phyloP scores from a whole-genome alignment of 2,888 invertebrate species.

The Drosophila fungiperda region DNA sequence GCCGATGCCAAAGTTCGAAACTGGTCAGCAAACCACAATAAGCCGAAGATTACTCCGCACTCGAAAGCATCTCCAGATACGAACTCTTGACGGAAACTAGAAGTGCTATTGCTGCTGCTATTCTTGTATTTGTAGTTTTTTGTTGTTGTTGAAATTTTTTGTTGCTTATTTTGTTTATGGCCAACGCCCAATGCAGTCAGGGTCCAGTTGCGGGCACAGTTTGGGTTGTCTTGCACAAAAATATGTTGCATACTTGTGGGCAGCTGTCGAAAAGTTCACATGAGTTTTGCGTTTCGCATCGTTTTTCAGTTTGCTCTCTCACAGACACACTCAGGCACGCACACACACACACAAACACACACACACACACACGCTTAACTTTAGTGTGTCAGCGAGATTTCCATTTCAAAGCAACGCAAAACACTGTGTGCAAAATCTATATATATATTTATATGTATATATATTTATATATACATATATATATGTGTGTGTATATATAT shows the following conservation, averaged over 20 bases:
- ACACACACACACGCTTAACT: conserved; percentile 26
- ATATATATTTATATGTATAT: not conserved
- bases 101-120: conserved; percentile 15
- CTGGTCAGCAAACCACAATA: conserved; percentile 74
- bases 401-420: conserved; percentile 65
- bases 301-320: conserved; percentile 3
- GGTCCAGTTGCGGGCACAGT: conserved; percentile 50
- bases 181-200: conserved; percentile 38
- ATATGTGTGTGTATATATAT: not conserved
- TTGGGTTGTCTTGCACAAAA: conserved; percentile 45
- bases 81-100: conserved; percentile 31
- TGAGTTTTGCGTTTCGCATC: conserved; percentile 5
- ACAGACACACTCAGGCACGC: not conserved
- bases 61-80: conserved; percentile 25
- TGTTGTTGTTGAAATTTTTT: conserved; percentile 5
- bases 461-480: not conserved
- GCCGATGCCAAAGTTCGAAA: conserved; percentile 66
- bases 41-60: conserved; percentile 61
- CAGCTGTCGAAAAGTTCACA: conserved; percentile 64
- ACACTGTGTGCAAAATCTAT: not conserved
- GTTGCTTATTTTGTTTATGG: conserved; percentile 47
- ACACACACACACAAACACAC: conserved; percentile 2
- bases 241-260: conserved; percentile 74
- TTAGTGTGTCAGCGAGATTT: conserved; percentile 64
- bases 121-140: conserved; percentile 34